Evolutionary conservation across 2,113 vertebrate genomes (phyloP), one percentile per base, ranked within the genome.

Genomic region (Trogon surrucura): DNA sequence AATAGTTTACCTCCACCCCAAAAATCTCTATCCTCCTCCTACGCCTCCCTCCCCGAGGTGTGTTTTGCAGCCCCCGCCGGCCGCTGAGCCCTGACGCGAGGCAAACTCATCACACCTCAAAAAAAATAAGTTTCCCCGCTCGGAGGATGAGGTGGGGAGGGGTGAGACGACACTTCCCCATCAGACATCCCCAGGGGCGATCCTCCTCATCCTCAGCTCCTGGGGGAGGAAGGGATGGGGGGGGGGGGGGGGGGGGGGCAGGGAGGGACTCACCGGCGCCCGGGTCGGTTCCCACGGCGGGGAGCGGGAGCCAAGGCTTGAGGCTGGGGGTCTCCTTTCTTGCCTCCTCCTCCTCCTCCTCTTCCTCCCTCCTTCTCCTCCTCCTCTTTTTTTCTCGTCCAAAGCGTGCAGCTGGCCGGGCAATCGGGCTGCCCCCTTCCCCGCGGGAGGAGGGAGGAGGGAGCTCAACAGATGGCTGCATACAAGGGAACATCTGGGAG

Each of bases 401-500:
- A 25, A 84, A 72, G 88, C 80, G 91, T 88, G 95, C 92, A 95
- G 94, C 95, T 96, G 93, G 92, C 93, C 79, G 78, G 92, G 85
- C 81, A 84, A 84, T 29, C 81, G 69, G 89, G 93, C 92, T 92
- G 83, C 44, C 94, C 91, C 83, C 62, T 84, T 92, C 57, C 77
- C 45, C 58, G 84, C 79, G 85, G 45, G 64, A 96, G 92, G 90
- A 85, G 91, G 74, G 87, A 84, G 79, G 88, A 93, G 88, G 73
- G 89, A 90, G 74, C 91, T 93, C 95, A 93, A 84, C 96, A 96
- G 96, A 96, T 95, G 95, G 95, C 95, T 93, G 91, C 88, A 89
- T 92, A 91, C 91, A 84, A 85, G 91, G 86, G 95, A 96, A 96
- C 94, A 96, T 96, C 95, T 95, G 93, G 91, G 81, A 88, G 88